Percentiles rank a stretch among this genome's conserved stretches.
Evolutionary conservation across 2,113 vertebrate genomes (phyloP).

Genomic region (Indicator indicator): DNA sequence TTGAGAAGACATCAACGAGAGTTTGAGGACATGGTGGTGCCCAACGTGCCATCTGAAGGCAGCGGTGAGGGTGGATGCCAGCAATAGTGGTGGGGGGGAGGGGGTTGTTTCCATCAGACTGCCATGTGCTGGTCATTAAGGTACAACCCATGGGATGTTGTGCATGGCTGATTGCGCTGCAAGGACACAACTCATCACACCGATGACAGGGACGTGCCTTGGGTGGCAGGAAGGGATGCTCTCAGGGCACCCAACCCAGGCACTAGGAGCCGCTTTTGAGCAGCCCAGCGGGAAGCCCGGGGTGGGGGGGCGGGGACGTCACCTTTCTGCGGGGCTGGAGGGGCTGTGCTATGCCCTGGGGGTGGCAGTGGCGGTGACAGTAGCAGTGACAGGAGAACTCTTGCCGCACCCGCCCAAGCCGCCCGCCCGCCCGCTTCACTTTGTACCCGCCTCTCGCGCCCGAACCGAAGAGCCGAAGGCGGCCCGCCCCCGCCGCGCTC

Average conservation of each 20-base stretch:
- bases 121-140: background rate
- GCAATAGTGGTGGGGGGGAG: fast-evolving
- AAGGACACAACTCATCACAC: background rate
- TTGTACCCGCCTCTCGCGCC: too few relatives aligned
- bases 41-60: fast-evolving
- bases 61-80: fast-evolving
- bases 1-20: fast-evolving
- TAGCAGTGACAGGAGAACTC: background rate
- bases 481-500: background rate
- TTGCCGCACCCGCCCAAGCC: background rate
- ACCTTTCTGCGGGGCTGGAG: too few relatives aligned
- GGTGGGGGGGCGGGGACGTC: background rate
- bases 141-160: background rate
- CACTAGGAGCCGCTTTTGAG: background rate
- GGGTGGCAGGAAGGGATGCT: fast-evolving
- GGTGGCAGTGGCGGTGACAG: fast-evolving
- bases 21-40: fast-evolving
- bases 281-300: background rate
- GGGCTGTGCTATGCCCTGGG: too few relatives aligned
- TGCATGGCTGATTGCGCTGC: fast-evolving
- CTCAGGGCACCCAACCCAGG: fast-evolving
- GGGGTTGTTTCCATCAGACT: background rate
- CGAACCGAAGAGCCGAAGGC: background rate
- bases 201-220: fast-evolving
- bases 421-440: background rate